Base-by-base conservation (phyloP, 2,113 vertebrate genomes). In the Zeus faber region DNA sequence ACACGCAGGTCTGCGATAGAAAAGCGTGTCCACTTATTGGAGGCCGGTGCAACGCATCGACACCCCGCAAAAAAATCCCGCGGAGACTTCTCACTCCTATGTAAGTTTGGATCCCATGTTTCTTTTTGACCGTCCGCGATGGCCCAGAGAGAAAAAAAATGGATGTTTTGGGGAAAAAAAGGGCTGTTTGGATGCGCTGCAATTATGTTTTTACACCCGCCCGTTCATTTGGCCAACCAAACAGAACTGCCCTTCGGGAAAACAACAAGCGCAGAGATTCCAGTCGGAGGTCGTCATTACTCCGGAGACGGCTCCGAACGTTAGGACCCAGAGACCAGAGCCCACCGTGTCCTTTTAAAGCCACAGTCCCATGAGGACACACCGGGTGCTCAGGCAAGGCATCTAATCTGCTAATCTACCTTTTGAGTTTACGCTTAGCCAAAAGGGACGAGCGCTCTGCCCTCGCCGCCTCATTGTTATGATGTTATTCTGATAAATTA, bases 171-270 rank as follows among this genome's bases (percentile, higher is more conserved):
- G 14, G 6, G 24, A 11, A 25, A 17, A 18, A 18, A 2, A 13
- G 3, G 20, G 65, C 4, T 13, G 40, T 66, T 72, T 31, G 58
- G 62, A 43, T 41, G 58, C 69, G 67, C 66, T 74, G 66, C 68
- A 78, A 80, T 83, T 66, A 77, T 29, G 72, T 67, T 68, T 83
- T 77, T 52, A 70, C 57, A 58, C 70, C 55, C 67, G 58, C 56
- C 62, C 61, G 71, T 45, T 63, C 57, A 54, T 54, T 60, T 58
- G 31, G 51, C 46, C 62, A 65, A 79, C 72, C 70, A 75, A 77
- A 68, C 57, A 62, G 49, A 56, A 56, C 57, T 7, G 52, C 35
- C 54, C 70, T 63, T 60, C 62, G 56, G 54, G 55, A 63, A 72
- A 77, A 78, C 55, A 80, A 62, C 72, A 72, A 68, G 58, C 60